Percentiles rank a stretch among this genome's conserved stretches.
These are phyloP conservation scores for Proteles cristata DNA, from an alignment of 2,113 vertebrate species.

Conservation along the genomic window DNA sequence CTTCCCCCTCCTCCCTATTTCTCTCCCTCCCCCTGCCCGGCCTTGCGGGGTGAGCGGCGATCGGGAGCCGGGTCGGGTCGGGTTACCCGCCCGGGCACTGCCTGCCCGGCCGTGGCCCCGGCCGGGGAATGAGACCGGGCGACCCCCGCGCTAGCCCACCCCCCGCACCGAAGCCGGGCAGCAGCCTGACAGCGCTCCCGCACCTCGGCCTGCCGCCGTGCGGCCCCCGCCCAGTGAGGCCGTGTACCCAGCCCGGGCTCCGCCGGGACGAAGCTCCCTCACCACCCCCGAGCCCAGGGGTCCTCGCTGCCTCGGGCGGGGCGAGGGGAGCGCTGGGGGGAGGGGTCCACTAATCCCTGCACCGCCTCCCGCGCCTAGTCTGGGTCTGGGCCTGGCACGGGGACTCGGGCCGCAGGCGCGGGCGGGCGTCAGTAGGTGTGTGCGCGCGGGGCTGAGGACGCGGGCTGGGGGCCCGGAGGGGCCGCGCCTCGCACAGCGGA, in stretches of 20 bases:
- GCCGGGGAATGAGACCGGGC: not conserved
- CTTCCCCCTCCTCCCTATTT: slow-evolving; percentile 31
- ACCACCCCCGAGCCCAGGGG: slow-evolving; percentile 63
- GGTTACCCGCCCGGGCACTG: slow-evolving; percentile 71
- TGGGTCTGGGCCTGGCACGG: slow-evolving; percentile 64
- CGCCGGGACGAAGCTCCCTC: slow-evolving; percentile 61
- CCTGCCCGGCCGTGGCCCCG: slow-evolving; percentile 28
- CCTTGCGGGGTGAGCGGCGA: slow-evolving; percentile 72
- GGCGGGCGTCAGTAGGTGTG: slow-evolving; percentile 41
- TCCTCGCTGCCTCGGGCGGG: slow-evolving; percentile 73
- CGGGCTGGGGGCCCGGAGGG: slow-evolving; percentile 51
- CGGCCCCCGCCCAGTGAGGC: slow-evolving; percentile 55
- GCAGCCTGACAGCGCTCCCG: slow-evolving; percentile 53
- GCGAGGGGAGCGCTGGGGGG: slow-evolving; percentile 64
- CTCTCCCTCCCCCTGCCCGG: slow-evolving; percentile 66
- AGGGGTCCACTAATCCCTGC: slow-evolving; percentile 71
- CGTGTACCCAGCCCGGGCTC: not conserved
- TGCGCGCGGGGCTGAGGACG: slow-evolving; percentile 39
- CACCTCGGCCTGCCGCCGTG: slow-evolving; percentile 67
- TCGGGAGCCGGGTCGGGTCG: slow-evolving; percentile 73
- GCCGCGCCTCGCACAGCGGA: slow-evolving; percentile 58
- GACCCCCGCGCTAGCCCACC: slow-evolving; percentile 69
- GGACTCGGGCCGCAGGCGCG: slow-evolving; percentile 57
- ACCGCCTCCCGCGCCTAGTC: slow-evolving; percentile 66
- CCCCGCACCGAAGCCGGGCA: slow-evolving; percentile 24